Evolutionary conservation across 2,888 invertebrate genomes (phyloP).

Genomic region (Tiliacea aurago): DNA sequence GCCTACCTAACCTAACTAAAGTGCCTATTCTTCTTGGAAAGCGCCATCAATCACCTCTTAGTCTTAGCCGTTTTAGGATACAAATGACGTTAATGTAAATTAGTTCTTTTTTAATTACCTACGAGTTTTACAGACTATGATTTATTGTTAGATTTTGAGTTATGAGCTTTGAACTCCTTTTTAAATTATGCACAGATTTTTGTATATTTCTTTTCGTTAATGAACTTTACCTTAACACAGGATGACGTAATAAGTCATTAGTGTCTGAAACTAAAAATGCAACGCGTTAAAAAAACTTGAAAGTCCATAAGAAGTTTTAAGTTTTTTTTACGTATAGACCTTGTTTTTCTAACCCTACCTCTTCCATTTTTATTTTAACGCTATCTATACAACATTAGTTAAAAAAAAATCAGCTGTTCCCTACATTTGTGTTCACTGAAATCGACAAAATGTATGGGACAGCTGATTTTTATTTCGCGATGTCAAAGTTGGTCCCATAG

Average conservation of each 20-base stretch:
- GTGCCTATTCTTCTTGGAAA: conserved; percentile 74
- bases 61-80: conserved; percentile 75
- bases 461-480: no score
- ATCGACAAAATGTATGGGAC: no score
- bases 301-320: neutral
- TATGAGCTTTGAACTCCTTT: conserved; percentile 49
- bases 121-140: conserved; percentile 80
- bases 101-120: conserved; percentile 80
- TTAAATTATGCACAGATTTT: conserved; percentile 42
- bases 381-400: no score
- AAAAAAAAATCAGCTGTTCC: no score
- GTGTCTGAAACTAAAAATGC: conserved; percentile 7
- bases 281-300: no score
- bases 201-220: conserved; percentile 37
- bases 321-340: no score
- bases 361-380: neutral
- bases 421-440: no score
- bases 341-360: neutral
- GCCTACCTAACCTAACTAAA: conserved; percentile 44
- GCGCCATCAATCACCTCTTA: conserved; percentile 82
- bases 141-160: conserved; percentile 76
- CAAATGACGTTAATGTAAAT: conserved; percentile 82
- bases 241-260: conserved; percentile 27
- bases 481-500: no score
- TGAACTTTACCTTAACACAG: conserved; percentile 23